These are phyloP conservation scores for Alligator mississippiensis DNA, from an alignment of 2,113 vertebrate genomes.

Conservation along the genomic window DNA sequence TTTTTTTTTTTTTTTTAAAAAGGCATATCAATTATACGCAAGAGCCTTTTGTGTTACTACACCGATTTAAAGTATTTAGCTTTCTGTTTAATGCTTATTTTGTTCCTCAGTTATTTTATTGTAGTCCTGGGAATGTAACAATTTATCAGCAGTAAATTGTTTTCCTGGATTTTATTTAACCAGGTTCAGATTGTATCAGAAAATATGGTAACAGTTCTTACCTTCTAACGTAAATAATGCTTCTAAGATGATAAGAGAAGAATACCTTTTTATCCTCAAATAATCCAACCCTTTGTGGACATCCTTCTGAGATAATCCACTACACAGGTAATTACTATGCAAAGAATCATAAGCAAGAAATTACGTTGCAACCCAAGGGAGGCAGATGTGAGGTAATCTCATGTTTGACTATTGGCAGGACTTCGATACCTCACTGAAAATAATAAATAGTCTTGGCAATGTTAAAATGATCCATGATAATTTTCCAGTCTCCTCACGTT, in stretches of 20 bases:
- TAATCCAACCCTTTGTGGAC: background rate
- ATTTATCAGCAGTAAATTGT: conserved; percentile 4
- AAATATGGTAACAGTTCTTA: background rate
- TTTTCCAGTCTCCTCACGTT: background rate
- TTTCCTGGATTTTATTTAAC: background rate
- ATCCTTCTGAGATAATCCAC: background rate
- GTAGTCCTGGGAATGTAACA: background rate
- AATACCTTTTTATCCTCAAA: background rate
- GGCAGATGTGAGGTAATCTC: background rate
- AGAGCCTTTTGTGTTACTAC: conserved; percentile 3
- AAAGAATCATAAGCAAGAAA: background rate
- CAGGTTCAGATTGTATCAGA: background rate
- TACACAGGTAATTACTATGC: background rate
- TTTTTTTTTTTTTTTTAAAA: background rate
- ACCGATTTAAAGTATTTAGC: conserved; percentile 29
- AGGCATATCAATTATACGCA: background rate
- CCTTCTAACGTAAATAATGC: background rate
- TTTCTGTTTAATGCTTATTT: background rate
- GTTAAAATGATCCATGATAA: background rate
- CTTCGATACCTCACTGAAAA: background rate
- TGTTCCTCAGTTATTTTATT: background rate
- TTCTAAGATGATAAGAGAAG: background rate
- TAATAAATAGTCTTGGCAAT: background rate
- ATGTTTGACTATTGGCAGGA: background rate
- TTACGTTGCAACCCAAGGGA: background rate